Evolutionary conservation across 2,888 invertebrate species (phyloP).

Genomic region (Epinotia brunnichana): DNA sequence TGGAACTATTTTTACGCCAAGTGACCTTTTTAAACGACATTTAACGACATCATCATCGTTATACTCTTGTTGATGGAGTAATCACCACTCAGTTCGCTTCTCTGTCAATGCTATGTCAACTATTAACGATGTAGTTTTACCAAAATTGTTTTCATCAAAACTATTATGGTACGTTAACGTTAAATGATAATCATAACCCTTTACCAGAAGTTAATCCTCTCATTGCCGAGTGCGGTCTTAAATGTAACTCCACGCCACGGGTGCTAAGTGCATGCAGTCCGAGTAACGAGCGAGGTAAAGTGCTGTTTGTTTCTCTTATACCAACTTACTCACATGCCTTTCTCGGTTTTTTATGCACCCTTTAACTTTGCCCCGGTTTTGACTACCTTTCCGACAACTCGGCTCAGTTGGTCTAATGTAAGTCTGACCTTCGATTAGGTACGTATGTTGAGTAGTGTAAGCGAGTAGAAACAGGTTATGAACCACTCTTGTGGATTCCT

Average conservation of each 20-base stretch:
- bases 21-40: too few species aligned
- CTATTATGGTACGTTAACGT: too few species aligned
- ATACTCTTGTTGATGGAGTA: too few species aligned
- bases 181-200: neutral
- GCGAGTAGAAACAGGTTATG: too few species aligned
- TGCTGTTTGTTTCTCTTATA: conserved; percentile 29
- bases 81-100: too few species aligned
- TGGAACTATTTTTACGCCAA: too few species aligned
- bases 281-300: conserved; percentile 24
- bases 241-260: conserved; percentile 42
- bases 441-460: too few species aligned
- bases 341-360: conserved; percentile 4
- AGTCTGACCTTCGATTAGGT: neutral
- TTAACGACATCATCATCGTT: too few species aligned
- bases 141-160: too few species aligned
- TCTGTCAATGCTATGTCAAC: too few species aligned
- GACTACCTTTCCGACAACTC: neutral
- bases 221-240: conserved; percentile 30
- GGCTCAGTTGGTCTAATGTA: neutral
- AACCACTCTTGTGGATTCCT: neutral
- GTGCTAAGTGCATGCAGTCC: conserved; percentile 44
- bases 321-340: conserved; percentile 2
- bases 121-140: too few species aligned
- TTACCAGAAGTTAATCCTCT: conserved; percentile 10
- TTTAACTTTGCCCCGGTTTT: conserved; percentile 1